Conservation (phyloP, 2,797 vertebrate genomes). For the Gila robusta region DNA sequence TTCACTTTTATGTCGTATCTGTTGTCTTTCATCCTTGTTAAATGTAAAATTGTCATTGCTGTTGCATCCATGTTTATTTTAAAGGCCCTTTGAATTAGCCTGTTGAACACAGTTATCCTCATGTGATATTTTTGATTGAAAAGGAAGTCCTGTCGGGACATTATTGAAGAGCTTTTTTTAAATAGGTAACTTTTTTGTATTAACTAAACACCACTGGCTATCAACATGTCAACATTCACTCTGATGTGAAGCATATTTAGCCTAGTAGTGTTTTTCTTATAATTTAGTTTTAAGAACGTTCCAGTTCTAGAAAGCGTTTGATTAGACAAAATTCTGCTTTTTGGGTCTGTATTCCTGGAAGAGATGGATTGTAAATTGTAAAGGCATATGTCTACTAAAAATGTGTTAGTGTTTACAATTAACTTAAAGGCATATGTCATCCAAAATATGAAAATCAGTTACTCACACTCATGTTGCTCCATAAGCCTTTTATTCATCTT, state of each 20-base stretch:
- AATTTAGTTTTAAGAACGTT: not conserved
- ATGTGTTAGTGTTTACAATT: not conserved
- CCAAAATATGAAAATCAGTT: not conserved
- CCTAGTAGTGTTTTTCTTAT: not conserved
- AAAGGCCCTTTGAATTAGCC: not conserved
- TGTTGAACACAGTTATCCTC: not conserved
- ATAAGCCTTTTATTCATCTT: not conserved
- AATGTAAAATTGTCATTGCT: not conserved
- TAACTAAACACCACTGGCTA: too few relatives aligned
- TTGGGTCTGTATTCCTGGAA: not conserved
- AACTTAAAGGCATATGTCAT: not conserved
- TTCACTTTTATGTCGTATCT: conserved; percentile 11
- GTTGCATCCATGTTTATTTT: not conserved
- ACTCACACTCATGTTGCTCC: not conserved
- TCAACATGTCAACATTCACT: not conserved
- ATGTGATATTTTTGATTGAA: not conserved
- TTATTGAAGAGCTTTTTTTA: not conserved
- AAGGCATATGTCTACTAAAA: not conserved
- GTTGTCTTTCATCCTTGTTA: conserved; percentile 41
- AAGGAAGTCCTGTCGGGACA: not conserved
- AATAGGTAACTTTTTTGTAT: not conserved
- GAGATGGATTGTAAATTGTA: not conserved
- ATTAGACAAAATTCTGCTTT: not conserved
- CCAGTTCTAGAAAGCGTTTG: not conserved
- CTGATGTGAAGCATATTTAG: not conserved